Percentiles rank a stretch among this genome's conserved stretches.
Evolutionary conservation across 2,888 invertebrate species (phyloP).

Genomic region (Drosophila paranaensis): DNA sequence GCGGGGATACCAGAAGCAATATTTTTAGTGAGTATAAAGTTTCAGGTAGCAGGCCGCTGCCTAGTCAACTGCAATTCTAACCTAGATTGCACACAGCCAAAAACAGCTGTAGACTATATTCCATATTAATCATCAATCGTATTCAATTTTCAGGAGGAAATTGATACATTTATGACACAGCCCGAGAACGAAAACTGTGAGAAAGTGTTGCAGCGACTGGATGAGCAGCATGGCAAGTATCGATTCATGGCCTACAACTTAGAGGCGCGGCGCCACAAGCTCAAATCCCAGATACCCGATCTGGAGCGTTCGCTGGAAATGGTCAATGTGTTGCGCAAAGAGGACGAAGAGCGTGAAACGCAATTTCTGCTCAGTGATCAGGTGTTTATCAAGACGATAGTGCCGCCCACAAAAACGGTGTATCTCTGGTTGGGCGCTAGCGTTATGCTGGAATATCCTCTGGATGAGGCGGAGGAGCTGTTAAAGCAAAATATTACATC

Average conservation of each 20-base stretch:
- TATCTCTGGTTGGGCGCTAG: slow-evolving; percentile 94
- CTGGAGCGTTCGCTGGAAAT: slow-evolving; percentile 95
- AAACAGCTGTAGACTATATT: slow-evolving; percentile 50
- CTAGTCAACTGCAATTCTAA: slow-evolving; percentile 53
- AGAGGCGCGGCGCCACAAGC: slow-evolving; percentile 92
- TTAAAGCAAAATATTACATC: slow-evolving; percentile 93
- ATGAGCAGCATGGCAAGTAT: slow-evolving; percentile 98
- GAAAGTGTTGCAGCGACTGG: slow-evolving; percentile 92
- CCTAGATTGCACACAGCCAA: slow-evolving; percentile 51
- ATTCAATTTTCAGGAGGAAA: slow-evolving; percentile 91
- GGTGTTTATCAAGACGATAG: slow-evolving; percentile 92
- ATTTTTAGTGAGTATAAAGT: slow-evolving; percentile 90
- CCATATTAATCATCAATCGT: slow-evolving; percentile 48
- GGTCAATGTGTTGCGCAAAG: slow-evolving; percentile 93
- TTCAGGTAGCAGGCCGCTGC: slow-evolving; percentile 13
- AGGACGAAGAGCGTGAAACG: slow-evolving; percentile 91
- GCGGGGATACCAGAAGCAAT: slow-evolving; percentile 95
- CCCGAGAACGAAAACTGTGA: slow-evolving; percentile 94
- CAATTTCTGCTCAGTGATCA: slow-evolving; percentile 97
- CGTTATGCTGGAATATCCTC: slow-evolving; percentile 98
- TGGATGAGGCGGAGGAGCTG: slow-evolving; percentile 95
- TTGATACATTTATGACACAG: slow-evolving; percentile 95
- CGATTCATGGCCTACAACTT: slow-evolving; percentile 98
- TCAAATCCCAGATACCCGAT: slow-evolving; percentile 97
- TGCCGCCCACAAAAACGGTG: slow-evolving; percentile 96